phyloP scores from a whole-genome alignment of 2,888 invertebrate genomes.

The Himalopsyche kuldschensis region DNA sequence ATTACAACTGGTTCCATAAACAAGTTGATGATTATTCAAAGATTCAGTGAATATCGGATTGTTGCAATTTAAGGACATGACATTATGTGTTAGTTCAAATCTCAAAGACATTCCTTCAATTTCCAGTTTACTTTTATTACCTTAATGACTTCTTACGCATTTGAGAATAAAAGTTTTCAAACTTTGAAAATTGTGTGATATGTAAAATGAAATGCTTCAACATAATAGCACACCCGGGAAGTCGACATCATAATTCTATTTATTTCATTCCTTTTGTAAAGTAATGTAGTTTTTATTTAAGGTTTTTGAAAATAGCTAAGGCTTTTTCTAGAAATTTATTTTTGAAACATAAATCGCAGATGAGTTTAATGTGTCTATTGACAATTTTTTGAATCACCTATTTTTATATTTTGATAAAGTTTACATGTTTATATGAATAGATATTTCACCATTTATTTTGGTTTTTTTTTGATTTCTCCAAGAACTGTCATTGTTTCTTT shows the following conservation, averaged over 20 bases:
- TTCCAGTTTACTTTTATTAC: background rate
- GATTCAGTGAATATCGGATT: slow-evolving; percentile 59
- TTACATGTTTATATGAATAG: background rate
- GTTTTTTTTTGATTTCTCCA: background rate
- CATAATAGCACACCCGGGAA: background rate
- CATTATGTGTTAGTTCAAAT: background rate
- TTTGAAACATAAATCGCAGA: background rate
- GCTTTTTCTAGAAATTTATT: background rate
- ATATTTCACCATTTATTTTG: background rate
- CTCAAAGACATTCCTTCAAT: background rate
- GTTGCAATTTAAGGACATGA: background rate
- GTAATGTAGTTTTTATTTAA: background rate
- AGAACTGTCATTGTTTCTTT: slow-evolving; percentile 2
- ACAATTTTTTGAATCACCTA: background rate
- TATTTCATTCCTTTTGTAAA: background rate
- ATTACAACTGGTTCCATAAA: slow-evolving; percentile 75
- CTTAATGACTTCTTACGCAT: background rate
- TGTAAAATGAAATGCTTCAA: background rate
- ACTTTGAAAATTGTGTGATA: background rate
- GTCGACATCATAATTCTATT: background rate
- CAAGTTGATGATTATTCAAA: slow-evolving; percentile 76
- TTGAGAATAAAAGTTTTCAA: background rate
- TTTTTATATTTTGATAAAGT: slow-evolving; percentile 1
- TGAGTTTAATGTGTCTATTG: background rate
- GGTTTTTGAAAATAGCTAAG: background rate